Evolutionary conservation across 2,797 vertebrate genomes (phyloP), one percentile per base, ranked within the genome.

Genomic region (Distichodus sexfasciatus): DNA sequence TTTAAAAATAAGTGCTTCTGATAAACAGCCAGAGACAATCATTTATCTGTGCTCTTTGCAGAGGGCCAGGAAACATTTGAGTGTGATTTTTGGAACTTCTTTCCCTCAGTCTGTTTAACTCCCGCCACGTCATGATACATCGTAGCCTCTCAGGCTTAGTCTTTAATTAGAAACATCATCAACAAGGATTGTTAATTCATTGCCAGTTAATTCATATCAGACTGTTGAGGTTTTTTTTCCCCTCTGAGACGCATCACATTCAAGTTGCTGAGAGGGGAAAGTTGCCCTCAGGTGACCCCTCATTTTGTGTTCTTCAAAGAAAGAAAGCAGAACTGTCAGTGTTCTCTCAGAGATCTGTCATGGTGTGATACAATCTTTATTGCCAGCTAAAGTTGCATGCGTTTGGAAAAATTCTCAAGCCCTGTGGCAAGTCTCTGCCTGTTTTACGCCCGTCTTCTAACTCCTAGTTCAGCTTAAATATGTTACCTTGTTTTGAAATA

Each of bases 131-230:
- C 40, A 31, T 50, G 44, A 53, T 41, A 43, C 9, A 17, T 44
- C 33, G 3, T 4, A 41, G 6, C 9, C 23, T 7, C 1, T n/a
- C 26, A 14, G n/a, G n/a, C n/a, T n/a, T n/a, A n/a, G n/a, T 51
- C 35, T 71, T 33, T 63, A 62, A 70, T 63, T 33, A 55, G 40
- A 19, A 28, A 33, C n/a, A 53, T 26, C 21, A 24, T 46, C 35
- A 40, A 14, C 28, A 43, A 12, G 28, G 10, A n/a, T 15, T 2
- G 38, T 44, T 63, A 29, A 36, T 63, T 41, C 15, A 11, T 26
- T 23, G 67, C 55, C 48, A 71, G n/a, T 10, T 4, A 47, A 10
- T 38, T 59, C 31, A 38, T 58, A 17, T 3, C 38, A 15, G 14
- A 33, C 41, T 33, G 43, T 35, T 15, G 15, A 47, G 11, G 3